These are phyloP conservation scores for Xiphophorus birchmanni DNA, from an alignment of 2,797 vertebrate genomes.

Conservation along the genomic window DNA sequence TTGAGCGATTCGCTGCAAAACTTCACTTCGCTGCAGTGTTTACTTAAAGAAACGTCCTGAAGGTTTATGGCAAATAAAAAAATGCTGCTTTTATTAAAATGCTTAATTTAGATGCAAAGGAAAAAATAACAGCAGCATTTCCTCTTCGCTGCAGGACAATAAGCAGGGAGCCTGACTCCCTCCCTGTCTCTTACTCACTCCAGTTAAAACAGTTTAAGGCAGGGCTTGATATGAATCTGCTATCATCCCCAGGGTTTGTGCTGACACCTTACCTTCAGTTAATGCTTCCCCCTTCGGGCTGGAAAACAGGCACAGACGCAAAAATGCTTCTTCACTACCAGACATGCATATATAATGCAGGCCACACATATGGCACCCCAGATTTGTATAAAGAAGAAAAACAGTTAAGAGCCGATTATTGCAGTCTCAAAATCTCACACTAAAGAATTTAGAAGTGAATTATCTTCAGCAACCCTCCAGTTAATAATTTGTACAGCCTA, in stretches of 20 bases:
- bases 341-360: background rate
- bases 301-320: conserved; percentile 8
- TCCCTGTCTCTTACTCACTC: background rate
- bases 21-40: background rate
- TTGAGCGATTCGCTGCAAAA: background rate
- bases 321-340: background rate
- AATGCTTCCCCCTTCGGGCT: conserved; percentile 22
- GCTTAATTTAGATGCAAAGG: background rate
- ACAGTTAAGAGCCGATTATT: background rate
- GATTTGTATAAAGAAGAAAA: background rate
- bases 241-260: conserved; percentile 40
- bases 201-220: conserved; percentile 19
- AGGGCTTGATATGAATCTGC: conserved; percentile 38
- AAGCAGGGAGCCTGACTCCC: conserved; percentile 11
- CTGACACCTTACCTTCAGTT: conserved; percentile 35
- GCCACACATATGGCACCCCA: background rate
- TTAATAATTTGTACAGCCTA: background rate
- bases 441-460: background rate
- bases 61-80: background rate
- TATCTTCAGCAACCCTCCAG: background rate
- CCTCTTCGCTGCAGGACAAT: conserved; percentile 18
- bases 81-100: background rate
- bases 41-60: background rate
- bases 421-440: background rate
- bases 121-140: background rate